phyloP scores from a whole-genome alignment of 2,113 vertebrate species.

The Limnothrissa miodon region DNA sequence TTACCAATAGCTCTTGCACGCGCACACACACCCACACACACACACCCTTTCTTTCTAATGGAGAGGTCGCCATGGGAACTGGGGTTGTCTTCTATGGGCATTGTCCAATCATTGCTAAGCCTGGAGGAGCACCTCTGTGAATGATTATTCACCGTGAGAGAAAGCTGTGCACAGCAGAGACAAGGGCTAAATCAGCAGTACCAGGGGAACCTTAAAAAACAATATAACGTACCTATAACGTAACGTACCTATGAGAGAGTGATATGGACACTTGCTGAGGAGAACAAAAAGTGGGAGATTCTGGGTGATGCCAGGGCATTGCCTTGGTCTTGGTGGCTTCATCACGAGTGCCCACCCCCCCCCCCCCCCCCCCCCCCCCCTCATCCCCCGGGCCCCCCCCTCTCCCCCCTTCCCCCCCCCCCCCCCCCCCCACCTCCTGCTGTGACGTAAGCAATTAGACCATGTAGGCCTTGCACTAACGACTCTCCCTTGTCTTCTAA shows the following conservation, averaged over 20 bases:
- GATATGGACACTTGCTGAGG: background rate
- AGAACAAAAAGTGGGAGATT: background rate
- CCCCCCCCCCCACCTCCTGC: constrained; percentile 50
- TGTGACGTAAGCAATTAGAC: constrained; percentile 65
- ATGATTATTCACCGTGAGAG: constrained; percentile 34
- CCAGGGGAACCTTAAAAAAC: background rate
- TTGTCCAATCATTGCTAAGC: constrained; percentile 58
- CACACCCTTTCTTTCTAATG: constrained; percentile 5
- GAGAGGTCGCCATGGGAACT: constrained; percentile 11
- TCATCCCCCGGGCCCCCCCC: background rate
- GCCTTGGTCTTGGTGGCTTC: background rate
- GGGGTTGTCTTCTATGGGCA: constrained; percentile 43
- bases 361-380: constrained; percentile 39
- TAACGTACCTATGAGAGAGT: background rate
- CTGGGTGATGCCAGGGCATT: background rate
- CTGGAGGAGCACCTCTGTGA: constrained; percentile 41
- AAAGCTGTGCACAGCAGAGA: background rate
- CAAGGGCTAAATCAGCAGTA: background rate
- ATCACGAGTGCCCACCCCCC: background rate
- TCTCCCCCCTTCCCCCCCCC: constrained; percentile 33
- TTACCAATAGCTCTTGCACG: background rate
- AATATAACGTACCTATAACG: background rate
- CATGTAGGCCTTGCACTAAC: constrained; percentile 60
- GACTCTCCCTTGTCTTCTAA: constrained; percentile 63
- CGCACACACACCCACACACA: background rate